Evolutionary conservation across 2,888 invertebrate species (phyloP), one percentile per base, ranked within the genome.

Genomic region (Macrosoma leucophasiata): DNA sequence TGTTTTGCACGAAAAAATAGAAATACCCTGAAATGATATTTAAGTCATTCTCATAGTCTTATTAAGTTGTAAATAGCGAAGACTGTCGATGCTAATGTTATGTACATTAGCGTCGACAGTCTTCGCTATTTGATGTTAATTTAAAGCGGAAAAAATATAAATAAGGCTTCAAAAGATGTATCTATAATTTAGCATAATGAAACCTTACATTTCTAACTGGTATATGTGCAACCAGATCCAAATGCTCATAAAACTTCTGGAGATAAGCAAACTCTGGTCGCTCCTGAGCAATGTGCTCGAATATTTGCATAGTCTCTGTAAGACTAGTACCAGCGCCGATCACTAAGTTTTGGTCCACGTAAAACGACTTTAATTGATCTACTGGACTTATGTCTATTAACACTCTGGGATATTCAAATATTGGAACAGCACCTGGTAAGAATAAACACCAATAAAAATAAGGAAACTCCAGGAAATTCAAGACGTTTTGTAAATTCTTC

Each of bases 181-280:
- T n/a, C n/a, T n/a, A n/a, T n/a, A n/a, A n/a, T n/a, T n/a, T n/a
- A n/a, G n/a, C n/a, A n/a, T n/a, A n/a, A n/a, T n/a, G n/a, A n/a
- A n/a, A 64, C 7, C 87, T 82, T 72, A 91, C 91, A 70, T 93
- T 93, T 74, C 92, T 78, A 1, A 93, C 88, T 9, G 91, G 88
- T 29, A 90, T 86, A 63, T 89, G 90, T n/a, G 92, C 93, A 4
- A 93, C 87, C 28, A 90, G 62, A 53, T 89, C 87, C 27, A 92
- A 69, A 57, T 93, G 92, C 20, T 88, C 79, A 13, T 85, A 87
- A 19, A 92, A 62, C 34, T 84, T 79, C 7, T 72, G 61, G 26
- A 90, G 67, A 62, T 92, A 90, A 4, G 73, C 63, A 55, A 89
- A 92, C 10, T 86, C 84, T 0, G 68, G 58, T 4, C 56, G 43